A percentile compares a stretch with the other conserved stretches of the same genome.
Evolutionary conservation across 2,888 invertebrate genomes (phyloP).

Genomic region (Hypselothyrea guttata): DNA sequence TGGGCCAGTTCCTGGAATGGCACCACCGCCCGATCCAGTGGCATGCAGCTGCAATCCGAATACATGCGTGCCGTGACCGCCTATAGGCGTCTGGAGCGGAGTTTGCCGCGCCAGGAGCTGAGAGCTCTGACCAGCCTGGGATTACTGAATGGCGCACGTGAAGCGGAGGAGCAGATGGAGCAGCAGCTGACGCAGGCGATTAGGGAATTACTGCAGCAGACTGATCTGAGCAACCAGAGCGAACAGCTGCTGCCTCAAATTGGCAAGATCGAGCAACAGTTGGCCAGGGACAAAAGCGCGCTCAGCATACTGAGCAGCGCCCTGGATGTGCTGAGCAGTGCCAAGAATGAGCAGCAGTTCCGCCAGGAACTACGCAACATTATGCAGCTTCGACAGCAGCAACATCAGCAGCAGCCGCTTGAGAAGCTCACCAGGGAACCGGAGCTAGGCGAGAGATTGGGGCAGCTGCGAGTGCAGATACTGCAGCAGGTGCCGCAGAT

Average conservation of each 20-base stretch:
- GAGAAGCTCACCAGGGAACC: slow-evolving; percentile 8
- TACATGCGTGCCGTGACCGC: slow-evolving; percentile 74
- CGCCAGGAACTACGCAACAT: slow-evolving; percentile 52
- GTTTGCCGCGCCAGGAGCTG: slow-evolving; percentile 72
- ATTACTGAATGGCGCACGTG: slow-evolving; percentile 78
- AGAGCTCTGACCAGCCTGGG: slow-evolving; percentile 77
- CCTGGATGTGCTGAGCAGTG: slow-evolving; percentile 73
- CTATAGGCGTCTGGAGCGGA: slow-evolving; percentile 75
- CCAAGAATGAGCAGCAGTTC: slow-evolving; percentile 65
- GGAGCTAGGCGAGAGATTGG: slow-evolving; percentile 43
- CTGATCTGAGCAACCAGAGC: slow-evolving; percentile 58
- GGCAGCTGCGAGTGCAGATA: slow-evolving; percentile 64
- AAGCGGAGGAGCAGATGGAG: slow-evolving; percentile 79
- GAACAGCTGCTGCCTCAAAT: slow-evolving; percentile 65
- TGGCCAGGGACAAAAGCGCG: slow-evolving; percentile 76
- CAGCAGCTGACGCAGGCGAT: slow-evolving; percentile 70
- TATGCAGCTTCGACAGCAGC: slow-evolving; percentile 48
- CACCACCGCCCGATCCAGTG: slow-evolving; percentile 17
- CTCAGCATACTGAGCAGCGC: slow-evolving; percentile 76
- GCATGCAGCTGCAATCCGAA: slow-evolving; percentile 68
- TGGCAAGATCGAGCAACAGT: slow-evolving; percentile 73
- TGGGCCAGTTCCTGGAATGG: slow-evolving; percentile 27
- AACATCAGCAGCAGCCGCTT: slow-evolving; percentile 4
- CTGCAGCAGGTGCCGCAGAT: slow-evolving; percentile 70
- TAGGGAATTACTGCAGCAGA: slow-evolving; percentile 71